Base-by-base conservation (phyloP, 1,140 invertebrate genomes). In the Hypothenemus hampei region DNA sequence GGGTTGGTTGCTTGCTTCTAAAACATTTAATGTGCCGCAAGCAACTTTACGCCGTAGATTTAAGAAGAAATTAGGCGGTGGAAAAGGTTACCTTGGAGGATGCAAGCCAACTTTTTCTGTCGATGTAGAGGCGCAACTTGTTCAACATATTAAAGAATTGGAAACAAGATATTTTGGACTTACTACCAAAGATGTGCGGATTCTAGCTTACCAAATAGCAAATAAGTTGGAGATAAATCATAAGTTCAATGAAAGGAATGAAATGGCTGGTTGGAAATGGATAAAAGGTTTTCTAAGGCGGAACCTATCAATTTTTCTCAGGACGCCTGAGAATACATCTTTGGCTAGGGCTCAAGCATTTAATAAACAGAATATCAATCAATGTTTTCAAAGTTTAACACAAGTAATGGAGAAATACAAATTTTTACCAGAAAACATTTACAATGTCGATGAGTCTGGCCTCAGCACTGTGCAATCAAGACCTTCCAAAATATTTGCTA, bases 391-490 rank as follows among this genome's bases (percentile, higher is more conserved):
- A 4, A 35, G 19, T 39, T 19, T 8, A 24, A 24, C 59, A 1
- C 40, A 43, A n/a, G n/a, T n/a, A n/a, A n/a, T n/a, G n/a, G n/a
- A n/a, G n/a, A n/a, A n/a, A n/a, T n/a, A n/a, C n/a, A n/a, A n/a
- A n/a, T n/a, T n/a, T n/a, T n/a, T n/a, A n/a, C n/a, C n/a, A n/a
- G n/a, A n/a, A n/a, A n/a, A n/a, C n/a, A n/a, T n/a, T n/a, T n/a
- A 49, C 51, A 73, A 75, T 51, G 61, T 69, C n/a, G 75, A 77
- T 51, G 72, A 76, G 69, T 71, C 70, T 51, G 69, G 69, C 40
- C 61, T 75, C 2, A 52, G 65, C 5, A 70, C 67, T 21, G 68
- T 75, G 3, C 72, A 67, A 37, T 49, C 10, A 3, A 74, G 69
- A 59, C 43, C 70, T 15, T 67, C 69, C 3, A 57, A 59, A 44